Evolutionary conservation across 2,113 vertebrate genomes (phyloP).

Genomic region (Austrofundulus limnaeus): DNA sequence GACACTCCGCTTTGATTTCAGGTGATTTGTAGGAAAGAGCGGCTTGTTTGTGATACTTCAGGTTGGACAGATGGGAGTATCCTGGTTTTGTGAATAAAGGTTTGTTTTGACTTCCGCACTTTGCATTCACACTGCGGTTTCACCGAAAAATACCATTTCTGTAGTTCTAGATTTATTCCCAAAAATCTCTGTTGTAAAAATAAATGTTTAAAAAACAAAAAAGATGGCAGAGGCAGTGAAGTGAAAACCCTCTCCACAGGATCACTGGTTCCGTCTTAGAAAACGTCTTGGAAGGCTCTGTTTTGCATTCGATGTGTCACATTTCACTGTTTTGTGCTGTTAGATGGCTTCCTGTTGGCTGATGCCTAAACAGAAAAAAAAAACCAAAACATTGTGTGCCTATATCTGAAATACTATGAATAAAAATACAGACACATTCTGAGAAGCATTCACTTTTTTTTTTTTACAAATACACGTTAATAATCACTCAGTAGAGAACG

Average conservation of each 20-base stretch:
- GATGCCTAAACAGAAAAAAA: slow-evolving; percentile 29
- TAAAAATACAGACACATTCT: neutral
- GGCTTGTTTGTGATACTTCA: too few relatives aligned
- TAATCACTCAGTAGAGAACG: too few relatives aligned
- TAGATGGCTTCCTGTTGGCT: slow-evolving; percentile 31
- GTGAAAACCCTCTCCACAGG: slow-evolving; percentile 13
- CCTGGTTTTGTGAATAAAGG: too few relatives aligned
- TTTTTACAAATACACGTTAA: neutral
- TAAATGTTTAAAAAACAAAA: neutral
- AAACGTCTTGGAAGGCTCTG: slow-evolving; percentile 16
- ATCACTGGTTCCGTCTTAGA: slow-evolving; percentile 25
- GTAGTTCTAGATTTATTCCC: neutral
- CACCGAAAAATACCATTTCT: neutral
- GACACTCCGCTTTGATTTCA: slow-evolving; percentile 36
- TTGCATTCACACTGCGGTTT: too few relatives aligned
- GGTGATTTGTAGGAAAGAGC: slow-evolving; percentile 33
- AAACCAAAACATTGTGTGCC: too few relatives aligned
- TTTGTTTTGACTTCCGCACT: too few relatives aligned
- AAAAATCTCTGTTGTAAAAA: neutral
- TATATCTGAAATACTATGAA: neutral
- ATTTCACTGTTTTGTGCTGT: slow-evolving; percentile 45
- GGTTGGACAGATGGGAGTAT: too few relatives aligned
- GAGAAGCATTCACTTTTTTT: neutral
- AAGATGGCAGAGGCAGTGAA: slow-evolving; percentile 4
- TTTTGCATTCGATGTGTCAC: slow-evolving; percentile 36